Conservation (phyloP, 2,797 vertebrate species). For the Phrynocephalus vlangalii region DNA sequence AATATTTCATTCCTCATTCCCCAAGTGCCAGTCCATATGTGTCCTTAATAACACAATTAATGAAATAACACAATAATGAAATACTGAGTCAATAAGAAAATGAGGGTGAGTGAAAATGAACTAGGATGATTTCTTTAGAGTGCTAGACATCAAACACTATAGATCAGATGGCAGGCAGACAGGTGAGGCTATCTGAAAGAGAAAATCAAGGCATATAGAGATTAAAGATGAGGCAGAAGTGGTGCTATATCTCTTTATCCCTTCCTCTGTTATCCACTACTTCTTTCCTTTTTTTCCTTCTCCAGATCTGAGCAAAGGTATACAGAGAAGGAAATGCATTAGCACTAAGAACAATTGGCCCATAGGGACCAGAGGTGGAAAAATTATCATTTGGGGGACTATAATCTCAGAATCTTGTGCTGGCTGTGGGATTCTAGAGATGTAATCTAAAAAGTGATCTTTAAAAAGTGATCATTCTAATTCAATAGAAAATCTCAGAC, state of each 20-base stretch:
- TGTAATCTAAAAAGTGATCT: too few species aligned
- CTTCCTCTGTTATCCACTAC: neutral
- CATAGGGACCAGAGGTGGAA: too few species aligned
- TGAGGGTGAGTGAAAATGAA: neutral
- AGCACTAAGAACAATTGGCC: neutral
- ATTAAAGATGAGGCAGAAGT: neutral
- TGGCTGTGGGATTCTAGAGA: too few species aligned
- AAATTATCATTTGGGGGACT: too few species aligned
- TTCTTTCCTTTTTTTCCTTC: neutral
- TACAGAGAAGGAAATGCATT: neutral
- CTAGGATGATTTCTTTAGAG: too few species aligned
- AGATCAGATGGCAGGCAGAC: neutral
- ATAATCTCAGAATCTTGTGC: too few species aligned
- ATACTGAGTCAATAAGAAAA: neutral
- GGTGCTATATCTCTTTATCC: neutral
- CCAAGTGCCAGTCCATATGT: neutral
- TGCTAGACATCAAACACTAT: neutral
- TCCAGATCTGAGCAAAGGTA: neutral
- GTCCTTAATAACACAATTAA: neutral
- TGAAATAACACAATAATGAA: neutral
- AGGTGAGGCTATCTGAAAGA: neutral
- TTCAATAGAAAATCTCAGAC: neutral
- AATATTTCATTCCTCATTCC: neutral
- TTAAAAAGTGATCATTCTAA: neutral
- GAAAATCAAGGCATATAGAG: neutral